Base-by-base conservation (phyloP, 2,797 vertebrate species). In the Chelmon rostratus region DNA sequence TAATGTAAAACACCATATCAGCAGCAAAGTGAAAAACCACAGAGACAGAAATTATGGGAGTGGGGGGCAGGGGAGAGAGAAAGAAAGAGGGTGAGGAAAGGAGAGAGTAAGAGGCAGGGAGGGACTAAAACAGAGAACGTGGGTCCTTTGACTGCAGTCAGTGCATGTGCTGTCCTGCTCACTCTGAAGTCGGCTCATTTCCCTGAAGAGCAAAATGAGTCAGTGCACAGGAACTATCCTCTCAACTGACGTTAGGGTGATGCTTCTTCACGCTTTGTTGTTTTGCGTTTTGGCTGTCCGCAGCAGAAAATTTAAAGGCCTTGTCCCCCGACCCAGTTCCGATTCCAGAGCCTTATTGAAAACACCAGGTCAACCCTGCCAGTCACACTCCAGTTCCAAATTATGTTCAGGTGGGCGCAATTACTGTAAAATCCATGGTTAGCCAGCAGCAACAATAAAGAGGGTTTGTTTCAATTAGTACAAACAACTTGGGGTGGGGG, bases 1-100 rank as follows among this genome's bases (percentile, higher is more conserved):
- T 92, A 95, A 94, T 92, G 79, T 80, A 88, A 84, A 88, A 75
- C 76, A 88, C 83, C 78, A 66, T 88, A 89, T 89, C 80, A 90
- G 82, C 89, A 88, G 87, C 78, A 81, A 25, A 79, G 73, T 81
- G 42, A 84, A 85, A 86, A 87, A 81, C 54, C 75, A 87, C 40
- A 83, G 74, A 76, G 82, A 76, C 54, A 59, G 44, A 83, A 77
- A 84, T 77, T 74, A 47, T 78, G 67, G 58, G 63, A 57, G 61
- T 54, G 59, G 35, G 71, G 54, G 4, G 37, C 38, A 23, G 56
- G 19, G 46, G 44, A 16, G 31, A 16, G n/a, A 10, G 31, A 54
- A 3, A 12, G 8, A 81, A 87, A 68, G 28, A n/a, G 52, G 28
- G 63, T 18, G 57, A 8, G 33, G 59, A n/a, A 56, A 37, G 38